Base-by-base conservation (phyloP, 2,113 vertebrate species). In the Pomatostomus ruficeps region DNA sequence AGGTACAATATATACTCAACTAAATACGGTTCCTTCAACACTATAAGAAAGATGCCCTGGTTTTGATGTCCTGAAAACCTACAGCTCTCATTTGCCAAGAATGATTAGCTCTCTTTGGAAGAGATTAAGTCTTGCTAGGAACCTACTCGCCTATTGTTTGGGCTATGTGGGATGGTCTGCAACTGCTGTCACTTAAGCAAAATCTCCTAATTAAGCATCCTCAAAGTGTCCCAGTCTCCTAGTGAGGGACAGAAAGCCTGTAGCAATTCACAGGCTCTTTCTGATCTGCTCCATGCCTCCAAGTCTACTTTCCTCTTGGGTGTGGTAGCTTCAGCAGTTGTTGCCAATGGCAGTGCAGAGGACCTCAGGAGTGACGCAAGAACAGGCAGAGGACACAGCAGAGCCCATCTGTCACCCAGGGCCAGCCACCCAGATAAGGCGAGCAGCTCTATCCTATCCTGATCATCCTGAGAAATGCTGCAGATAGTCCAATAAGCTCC, bases 1-100 rank as follows among this genome's bases (percentile, higher is more conserved):
- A 93, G 36, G 26, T 81, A 31, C 62, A 82, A 75, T 35, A 55
- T 16, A 78, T 21, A 67, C 36, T 28, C 29, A 75, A 43, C 35
- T 81, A 85, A 79, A 68, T 63, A 51, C 6, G 11, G 28, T 48
- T 78, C 38, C 43, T 89, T 91, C 77, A 87, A 78, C 61, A 78
- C 24, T 33, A 46, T 58, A 85, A 67, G 35, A 76, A 88, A 90
- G 55, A 55, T 36, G 70, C 19, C 38, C 2, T 0, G 0, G 46
- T 88, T 73, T 23, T 12, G 75, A 51, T 28, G n/a, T 48, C 43
- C 52, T 80, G 38, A 77, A 90, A 82, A 93, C 20, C 14, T 36
- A 52, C 43, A 94, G 36, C 22, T 88, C 33, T 38, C 17, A 81
- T 23, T 58, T 75, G 49, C 35, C 40, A 58, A 61, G 51, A 65